A percentile compares a stretch with the other conserved stretches of the same genome.
Conservation (phyloP, 2,888 invertebrate genomes). For the Nezara viridula region DNA sequence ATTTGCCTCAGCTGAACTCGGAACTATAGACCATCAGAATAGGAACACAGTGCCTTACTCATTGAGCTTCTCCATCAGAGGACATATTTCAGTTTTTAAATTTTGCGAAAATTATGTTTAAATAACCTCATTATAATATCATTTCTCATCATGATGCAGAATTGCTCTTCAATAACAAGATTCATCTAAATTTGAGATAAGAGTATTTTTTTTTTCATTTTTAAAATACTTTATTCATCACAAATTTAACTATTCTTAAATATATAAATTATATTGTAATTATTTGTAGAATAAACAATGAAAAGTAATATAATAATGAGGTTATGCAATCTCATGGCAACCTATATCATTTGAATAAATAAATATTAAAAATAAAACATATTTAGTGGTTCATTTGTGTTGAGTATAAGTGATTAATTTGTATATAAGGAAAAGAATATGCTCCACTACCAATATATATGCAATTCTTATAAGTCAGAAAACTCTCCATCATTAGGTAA, state of each 20-base stretch:
- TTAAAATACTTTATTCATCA: background rate
- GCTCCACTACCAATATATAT: background rate
- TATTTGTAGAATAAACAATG: background rate
- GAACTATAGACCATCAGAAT: no score
- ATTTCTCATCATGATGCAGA: no score
- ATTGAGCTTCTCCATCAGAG: no score
- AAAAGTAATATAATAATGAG: background rate
- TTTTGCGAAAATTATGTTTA: no score
- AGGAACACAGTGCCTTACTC: no score
- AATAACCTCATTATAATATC: no score
- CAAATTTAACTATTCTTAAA: background rate
- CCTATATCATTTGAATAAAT: background rate
- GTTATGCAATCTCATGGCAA: background rate
- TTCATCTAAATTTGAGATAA: no score
- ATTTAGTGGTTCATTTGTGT: slow-evolving; percentile 1
- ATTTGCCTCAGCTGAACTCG: no score
- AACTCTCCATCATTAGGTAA: background rate
- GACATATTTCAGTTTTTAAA: no score
- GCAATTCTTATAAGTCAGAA: background rate
- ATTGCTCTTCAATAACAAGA: no score
- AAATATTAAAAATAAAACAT: slow-evolving; percentile 10
- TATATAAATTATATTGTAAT: background rate
- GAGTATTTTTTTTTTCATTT: no score
- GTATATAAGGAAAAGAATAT: background rate
- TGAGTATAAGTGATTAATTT: no score